Evolutionary conservation across 2,888 invertebrate genomes (phyloP).

Genomic region (Dasysyrphus tricinctus): DNA sequence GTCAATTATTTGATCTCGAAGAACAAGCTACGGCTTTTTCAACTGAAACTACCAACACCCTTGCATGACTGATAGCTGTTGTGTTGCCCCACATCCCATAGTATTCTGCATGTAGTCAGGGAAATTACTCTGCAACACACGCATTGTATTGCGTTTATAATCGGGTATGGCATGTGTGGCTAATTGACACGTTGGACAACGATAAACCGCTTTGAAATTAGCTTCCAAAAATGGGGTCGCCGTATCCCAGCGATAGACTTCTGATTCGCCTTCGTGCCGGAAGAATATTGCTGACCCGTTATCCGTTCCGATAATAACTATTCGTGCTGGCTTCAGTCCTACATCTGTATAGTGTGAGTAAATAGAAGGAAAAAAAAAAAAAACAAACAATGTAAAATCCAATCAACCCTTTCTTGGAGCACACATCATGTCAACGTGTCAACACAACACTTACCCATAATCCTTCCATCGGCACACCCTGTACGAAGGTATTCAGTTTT

Average conservation of each 20-base stretch:
- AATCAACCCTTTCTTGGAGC: neutral
- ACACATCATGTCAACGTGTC: neutral
- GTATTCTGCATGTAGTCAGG: slow-evolving; percentile 86
- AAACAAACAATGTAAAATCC: slow-evolving; percentile 1
- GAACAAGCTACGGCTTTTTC: neutral
- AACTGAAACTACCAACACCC: slow-evolving; percentile 80
- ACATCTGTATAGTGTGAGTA: slow-evolving; percentile 81
- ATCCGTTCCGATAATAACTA: slow-evolving; percentile 87
- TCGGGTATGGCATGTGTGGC: slow-evolving; percentile 86
- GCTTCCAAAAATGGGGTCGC: slow-evolving; percentile 82
- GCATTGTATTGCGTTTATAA: slow-evolving; percentile 85
- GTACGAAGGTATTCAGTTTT: slow-evolving; percentile 86
- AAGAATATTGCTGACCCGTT: slow-evolving; percentile 86
- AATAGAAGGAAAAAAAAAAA: neutral
- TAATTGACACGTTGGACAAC: slow-evolving; percentile 84
- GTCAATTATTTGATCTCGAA: neutral
- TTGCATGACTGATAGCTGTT: slow-evolving; percentile 84
- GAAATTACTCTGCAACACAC: slow-evolving; percentile 87
- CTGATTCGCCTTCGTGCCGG: slow-evolving; percentile 85
- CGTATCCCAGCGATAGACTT: slow-evolving; percentile 86
- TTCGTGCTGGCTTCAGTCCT: slow-evolving; percentile 85
- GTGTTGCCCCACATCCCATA: slow-evolving; percentile 86
- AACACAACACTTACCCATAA: slow-evolving; percentile 80
- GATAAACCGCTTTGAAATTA: slow-evolving; percentile 85
- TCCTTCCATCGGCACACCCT: slow-evolving; percentile 85